Conservation (phyloP, 2,888 invertebrate species). For the Metopia argyrocephala region DNA sequence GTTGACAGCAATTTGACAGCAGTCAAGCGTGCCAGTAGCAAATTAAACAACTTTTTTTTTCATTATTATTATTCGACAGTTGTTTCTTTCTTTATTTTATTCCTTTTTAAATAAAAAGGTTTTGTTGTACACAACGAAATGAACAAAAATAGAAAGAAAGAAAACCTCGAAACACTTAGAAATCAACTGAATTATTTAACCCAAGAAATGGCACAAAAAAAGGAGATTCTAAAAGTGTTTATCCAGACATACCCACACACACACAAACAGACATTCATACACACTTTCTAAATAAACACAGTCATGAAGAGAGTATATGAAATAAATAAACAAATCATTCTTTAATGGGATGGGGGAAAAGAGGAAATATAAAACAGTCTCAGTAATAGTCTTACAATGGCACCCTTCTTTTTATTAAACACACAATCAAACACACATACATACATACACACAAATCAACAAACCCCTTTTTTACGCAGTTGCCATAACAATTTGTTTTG, state of each 20-base stretch:
- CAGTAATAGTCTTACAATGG: slow-evolving; percentile 33
- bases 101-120: too few species aligned
- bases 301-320: too few species aligned
- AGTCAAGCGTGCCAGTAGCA: slow-evolving; percentile 67
- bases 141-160: not conserved
- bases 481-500: slow-evolving; percentile 64
- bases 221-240: slow-evolving; percentile 39
- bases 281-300: too few species aligned
- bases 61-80: not conserved
- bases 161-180: not conserved
- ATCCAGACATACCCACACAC: too few species aligned
- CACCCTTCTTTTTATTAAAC: slow-evolving; percentile 37
- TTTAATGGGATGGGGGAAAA: slow-evolving; percentile 16
- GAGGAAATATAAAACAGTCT: not conserved
- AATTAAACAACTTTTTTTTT: slow-evolving; percentile 55
- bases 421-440: not conserved
- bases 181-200: not conserved
- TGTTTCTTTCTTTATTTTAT: not conserved
- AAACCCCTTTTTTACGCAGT: slow-evolving; percentile 49
- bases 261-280: not conserved
- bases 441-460: not conserved
- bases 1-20: slow-evolving; percentile 76
- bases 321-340: slow-evolving; percentile 28
- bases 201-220: not conserved
- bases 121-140: slow-evolving; percentile 13